Percentiles rank a stretch among this genome's conserved stretches.
phyloP scores from a whole-genome alignment of 2,888 invertebrate genomes.

The Resseliella maxima region DNA sequence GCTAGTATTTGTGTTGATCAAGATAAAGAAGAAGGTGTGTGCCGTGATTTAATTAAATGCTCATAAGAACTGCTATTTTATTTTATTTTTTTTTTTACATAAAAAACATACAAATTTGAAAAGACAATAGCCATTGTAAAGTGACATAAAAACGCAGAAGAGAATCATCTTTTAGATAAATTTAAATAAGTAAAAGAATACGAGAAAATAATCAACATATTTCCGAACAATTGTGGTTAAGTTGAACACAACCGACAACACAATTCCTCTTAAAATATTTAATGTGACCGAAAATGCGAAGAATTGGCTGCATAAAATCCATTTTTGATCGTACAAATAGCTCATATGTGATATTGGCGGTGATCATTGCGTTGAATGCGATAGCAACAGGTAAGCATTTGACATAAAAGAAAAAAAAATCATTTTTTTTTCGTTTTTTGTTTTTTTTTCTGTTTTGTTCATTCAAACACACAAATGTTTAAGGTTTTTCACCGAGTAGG shows the following conservation, averaged over 20 bases:
- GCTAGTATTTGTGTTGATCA: neutral
- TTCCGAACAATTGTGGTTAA: neutral
- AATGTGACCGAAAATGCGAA: conserved; percentile 49
- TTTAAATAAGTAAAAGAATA: neutral
- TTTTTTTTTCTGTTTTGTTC: too few relatives aligned
- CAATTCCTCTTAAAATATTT: neutral
- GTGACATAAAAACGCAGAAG: conserved; percentile 14
- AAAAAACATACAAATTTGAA: neutral
- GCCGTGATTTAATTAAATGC: neutral
- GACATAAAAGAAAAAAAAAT: neutral
- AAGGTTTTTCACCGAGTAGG: conserved; percentile 8
- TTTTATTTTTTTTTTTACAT: neutral
- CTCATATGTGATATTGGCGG: conserved; percentile 49
- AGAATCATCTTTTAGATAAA: neutral
- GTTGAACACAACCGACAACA: neutral
- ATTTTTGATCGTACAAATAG: conserved; percentile 5
- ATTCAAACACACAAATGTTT: too few relatives aligned
- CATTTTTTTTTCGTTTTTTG: neutral
- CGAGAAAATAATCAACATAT: neutral
- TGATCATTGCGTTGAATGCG: conserved; percentile 21
- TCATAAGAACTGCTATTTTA: neutral
- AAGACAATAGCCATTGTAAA: conserved; percentile 26
- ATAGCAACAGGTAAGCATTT: conserved; percentile 51
- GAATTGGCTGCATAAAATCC: conserved; percentile 8
- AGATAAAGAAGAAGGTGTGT: conserved; percentile 22